Conservation (phyloP, 2,797 vertebrate species). For the Anolis apletophallus region DNA sequence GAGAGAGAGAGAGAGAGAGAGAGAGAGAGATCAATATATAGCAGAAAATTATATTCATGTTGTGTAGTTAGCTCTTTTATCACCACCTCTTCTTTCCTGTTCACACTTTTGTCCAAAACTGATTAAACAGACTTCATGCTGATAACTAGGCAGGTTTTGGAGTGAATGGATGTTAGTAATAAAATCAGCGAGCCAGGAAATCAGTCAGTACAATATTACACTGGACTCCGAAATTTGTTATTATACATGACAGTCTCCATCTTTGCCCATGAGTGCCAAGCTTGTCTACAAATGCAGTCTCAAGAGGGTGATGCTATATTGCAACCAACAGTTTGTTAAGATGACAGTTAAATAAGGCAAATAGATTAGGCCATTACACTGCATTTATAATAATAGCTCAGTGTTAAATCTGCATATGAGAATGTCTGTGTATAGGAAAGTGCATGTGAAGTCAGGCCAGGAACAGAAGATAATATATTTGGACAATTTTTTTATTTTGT, state of each 20-base stretch:
- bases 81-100: conserved; percentile 8
- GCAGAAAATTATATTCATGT: conserved; percentile 30
- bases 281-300: not conserved
- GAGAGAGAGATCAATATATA: conserved; percentile 22
- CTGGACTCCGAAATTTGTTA: conserved; percentile 17
- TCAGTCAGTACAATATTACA: conserved; percentile 8
- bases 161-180: conserved; percentile 7
- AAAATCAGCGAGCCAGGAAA: not conserved
- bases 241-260: not conserved
- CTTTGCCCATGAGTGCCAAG: not conserved
- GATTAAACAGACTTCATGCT: conserved; percentile 16
- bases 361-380: not conserved
- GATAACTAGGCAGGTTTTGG: conserved; percentile 2
- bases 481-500: not conserved
- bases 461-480: not conserved
- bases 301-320: not conserved
- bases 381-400: not conserved
- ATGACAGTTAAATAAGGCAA: not conserved
- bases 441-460: not conserved
- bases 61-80: conserved; percentile 14
- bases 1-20: not conserved
- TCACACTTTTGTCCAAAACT: conserved; percentile 19
- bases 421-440: not conserved
- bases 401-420: not conserved
- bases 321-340: not conserved